Evolutionary conservation across 2,113 vertebrate genomes (phyloP).

Genomic region (Nestor notabilis): DNA sequence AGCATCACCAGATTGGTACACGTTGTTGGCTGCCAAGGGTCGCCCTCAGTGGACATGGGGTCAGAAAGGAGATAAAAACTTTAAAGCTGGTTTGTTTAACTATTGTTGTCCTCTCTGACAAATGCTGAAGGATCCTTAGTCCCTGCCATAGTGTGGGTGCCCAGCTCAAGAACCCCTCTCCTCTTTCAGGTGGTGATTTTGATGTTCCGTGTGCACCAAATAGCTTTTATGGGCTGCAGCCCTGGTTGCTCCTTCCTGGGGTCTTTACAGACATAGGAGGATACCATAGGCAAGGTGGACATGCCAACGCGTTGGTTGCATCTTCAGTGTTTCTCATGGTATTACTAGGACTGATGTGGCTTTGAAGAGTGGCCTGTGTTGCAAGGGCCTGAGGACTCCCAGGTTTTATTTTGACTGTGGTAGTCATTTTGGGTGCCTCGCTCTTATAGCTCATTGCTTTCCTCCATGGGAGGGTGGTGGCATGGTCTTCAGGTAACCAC

Average conservation of each 20-base stretch:
- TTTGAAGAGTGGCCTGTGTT: neutral
- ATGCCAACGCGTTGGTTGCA: neutral
- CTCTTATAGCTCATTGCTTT: neutral
- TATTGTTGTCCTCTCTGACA: rapidly evolving
- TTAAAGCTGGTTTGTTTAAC: neutral
- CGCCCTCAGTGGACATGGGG: neutral
- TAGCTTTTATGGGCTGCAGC: neutral
- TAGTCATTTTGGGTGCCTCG: neutral
- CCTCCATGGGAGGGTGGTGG: neutral
- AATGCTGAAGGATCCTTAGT: neutral
- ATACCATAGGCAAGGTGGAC: rapidly evolving
- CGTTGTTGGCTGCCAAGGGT: neutral
- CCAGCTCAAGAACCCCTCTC: neutral
- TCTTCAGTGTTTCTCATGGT: neutral
- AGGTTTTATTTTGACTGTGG: neutral
- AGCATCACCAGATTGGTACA: neutral
- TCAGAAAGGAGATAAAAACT: neutral
- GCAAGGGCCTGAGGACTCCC: neutral
- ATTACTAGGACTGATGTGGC: neutral
- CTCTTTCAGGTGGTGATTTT: neutral
- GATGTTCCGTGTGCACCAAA: neutral
- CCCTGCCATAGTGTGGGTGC: rapidly evolving
- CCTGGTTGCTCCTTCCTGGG: neutral
- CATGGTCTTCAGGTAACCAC: neutral
- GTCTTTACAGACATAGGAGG: neutral